A percentile compares a stretch with the other conserved stretches of the same genome.
These are phyloP conservation scores for Arvicanthis niloticus DNA, from an alignment of 2,113 vertebrate genomes.

Conservation along the genomic window DNA sequence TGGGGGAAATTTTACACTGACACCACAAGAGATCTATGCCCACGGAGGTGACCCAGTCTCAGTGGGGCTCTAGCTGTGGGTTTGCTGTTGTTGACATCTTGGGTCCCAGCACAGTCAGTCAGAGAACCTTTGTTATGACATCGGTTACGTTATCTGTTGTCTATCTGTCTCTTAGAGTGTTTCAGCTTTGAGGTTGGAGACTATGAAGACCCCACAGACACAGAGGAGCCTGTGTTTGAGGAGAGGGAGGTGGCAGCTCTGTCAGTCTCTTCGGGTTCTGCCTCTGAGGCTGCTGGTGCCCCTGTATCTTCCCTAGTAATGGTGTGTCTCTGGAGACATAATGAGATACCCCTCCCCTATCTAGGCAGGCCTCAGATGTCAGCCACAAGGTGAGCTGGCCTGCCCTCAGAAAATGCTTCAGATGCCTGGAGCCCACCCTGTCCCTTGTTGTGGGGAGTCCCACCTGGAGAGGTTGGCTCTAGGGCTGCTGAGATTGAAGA, in stretches of 20 bases:
- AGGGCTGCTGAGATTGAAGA: slow-evolving; percentile 65
- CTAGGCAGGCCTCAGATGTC: slow-evolving; percentile 12
- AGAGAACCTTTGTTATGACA: neutral
- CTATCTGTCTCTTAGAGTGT: neutral
- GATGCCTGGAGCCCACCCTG: neutral
- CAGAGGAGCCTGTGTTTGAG: neutral
- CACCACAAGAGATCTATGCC: too few relatives aligned
- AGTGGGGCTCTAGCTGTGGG: neutral
- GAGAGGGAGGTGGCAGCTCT: neutral
- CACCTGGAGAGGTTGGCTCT: slow-evolving; percentile 51
- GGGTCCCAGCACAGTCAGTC: neutral
- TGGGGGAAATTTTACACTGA: neutral
- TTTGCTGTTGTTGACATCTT: too few relatives aligned
- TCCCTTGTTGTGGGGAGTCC: neutral
- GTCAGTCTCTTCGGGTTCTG: neutral
- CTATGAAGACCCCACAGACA: neutral
- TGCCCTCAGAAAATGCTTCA: slow-evolving; percentile 20
- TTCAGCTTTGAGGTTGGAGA: neutral
- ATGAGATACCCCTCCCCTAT: neutral
- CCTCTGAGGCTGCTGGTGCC: neutral
- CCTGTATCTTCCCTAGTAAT: neutral
- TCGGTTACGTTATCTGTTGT: neutral
- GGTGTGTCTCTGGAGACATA: neutral
- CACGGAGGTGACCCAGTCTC: neutral
- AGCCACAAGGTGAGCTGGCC: neutral